phyloP scores from a whole-genome alignment of 2,888 invertebrate species.

The Alsophila aescularia region DNA sequence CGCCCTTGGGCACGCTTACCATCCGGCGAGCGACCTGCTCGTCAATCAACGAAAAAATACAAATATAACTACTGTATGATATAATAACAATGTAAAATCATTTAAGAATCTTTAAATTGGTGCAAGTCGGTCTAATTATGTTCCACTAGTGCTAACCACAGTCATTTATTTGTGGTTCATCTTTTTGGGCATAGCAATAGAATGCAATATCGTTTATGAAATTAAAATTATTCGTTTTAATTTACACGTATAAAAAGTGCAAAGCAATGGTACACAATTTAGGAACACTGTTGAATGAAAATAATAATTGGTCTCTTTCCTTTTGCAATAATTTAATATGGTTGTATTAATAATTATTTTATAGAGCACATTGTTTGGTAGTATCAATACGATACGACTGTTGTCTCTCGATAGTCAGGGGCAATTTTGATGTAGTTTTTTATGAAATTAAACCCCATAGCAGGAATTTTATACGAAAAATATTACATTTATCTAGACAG shows the following conservation, averaged over 20 bases:
- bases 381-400: neutral
- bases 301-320: neutral
- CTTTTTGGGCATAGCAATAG: neutral
- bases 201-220: neutral
- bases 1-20: no score
- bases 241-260: no score
- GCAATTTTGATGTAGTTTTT: neutral
- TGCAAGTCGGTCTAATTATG: no score
- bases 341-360: neutral
- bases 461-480: neutral
- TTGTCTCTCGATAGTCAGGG: neutral
- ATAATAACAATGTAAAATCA: neutral
- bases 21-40: no score
- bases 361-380: neutral
- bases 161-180: no score
- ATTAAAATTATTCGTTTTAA: neutral
- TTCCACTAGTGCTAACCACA: no score
- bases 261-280: neutral
- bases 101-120: neutral
- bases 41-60: no score
- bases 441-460: neutral
- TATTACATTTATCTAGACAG: neutral
- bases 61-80: no score
- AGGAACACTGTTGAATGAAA: neutral
- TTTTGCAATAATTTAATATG: no score